Evolutionary conservation across 1,140 invertebrate genomes (phyloP), one percentile per base, ranked within the genome.

Genomic region (Olivierus martensii): DNA sequence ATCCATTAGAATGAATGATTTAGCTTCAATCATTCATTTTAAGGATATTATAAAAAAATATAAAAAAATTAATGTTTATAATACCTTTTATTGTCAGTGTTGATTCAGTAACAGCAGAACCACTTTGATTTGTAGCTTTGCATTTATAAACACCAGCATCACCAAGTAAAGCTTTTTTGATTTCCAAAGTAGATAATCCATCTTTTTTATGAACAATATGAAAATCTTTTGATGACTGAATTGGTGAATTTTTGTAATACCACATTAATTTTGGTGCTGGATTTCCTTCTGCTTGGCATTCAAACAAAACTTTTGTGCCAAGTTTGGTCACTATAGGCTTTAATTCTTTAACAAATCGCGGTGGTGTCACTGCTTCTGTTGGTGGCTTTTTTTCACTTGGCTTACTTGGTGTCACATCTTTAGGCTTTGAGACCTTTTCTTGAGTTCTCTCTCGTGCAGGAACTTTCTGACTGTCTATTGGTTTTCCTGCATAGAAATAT

Each of bases 221-320:
- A 57, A 80, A 76, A 34, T 79, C 75, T 59, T 67, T 66, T 45
- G 82, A 78, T 41, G 67, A 76, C 56, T 73, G 67, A 22, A 89
- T 68, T 59, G 82, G 75, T 49, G 75, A 69, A 59, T 79, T 79
- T 65, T 88, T 83, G 67, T 78, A 80, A 60, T 77, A 84, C 87
- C 87, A 90, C 39, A 73, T 73, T 43, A 89, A 75, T 60, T 79
- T 76, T 6, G 83, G 81, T 60, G 73, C 69, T 7, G 83, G 83
- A 58, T 68, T 68, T 55, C 80, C 82, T 60, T 77, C 74, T 17
- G 88, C 75, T 58, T 78, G 75, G 62, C 80, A 82, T 45, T 76
- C 73, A 22, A 87, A 75, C 37, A 73, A 66, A 0, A 76, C 75
- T 14, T 77, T 75, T 63, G 79, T 72, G 52, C 78, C 74, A 46